Conservation (phyloP, 2,113 vertebrate genomes). For the Pandion haliaetus region DNA sequence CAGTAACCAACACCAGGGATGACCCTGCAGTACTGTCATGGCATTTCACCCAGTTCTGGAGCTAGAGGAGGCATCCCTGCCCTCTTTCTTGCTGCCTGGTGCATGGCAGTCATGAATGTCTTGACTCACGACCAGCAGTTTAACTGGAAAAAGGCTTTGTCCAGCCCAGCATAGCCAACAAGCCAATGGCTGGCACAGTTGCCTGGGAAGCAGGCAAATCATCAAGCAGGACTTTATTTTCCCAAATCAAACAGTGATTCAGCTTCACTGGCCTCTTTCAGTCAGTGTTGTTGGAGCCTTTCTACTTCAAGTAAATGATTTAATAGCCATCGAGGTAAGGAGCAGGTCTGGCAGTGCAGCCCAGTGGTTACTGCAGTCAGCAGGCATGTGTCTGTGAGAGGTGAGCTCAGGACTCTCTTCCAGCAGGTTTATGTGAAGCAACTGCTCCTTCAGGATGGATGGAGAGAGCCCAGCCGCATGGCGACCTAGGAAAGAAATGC, state of each 20-base stretch:
- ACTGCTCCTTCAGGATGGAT: not conserved
- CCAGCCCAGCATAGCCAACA: not conserved
- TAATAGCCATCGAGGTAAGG: not conserved
- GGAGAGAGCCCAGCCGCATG: not conserved
- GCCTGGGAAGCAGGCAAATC: not conserved
- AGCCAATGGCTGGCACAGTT: not conserved
- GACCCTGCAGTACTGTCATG: not conserved
- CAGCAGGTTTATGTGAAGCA: not conserved
- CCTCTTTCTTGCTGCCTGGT: not conserved
- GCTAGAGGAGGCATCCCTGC: not conserved
- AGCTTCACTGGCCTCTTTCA: conserved; percentile 3
- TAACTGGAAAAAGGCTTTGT: not conserved
- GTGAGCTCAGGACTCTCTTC: not conserved
- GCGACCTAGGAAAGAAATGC: not conserved
- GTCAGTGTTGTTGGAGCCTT: not conserved
- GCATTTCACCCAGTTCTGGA: not conserved
- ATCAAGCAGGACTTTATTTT: not conserved
- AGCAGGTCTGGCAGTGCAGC: not conserved
- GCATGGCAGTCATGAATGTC: not conserved
- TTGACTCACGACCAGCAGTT: not conserved
- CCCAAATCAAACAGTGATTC: conserved; percentile 16
- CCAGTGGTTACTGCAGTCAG: not conserved
- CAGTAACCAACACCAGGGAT: not conserved
- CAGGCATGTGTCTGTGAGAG: not conserved
- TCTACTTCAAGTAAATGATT: not conserved